Evolutionary conservation across 2,797 vertebrate genomes (phyloP).

Genomic region (Melanotaenia maccullochi): DNA sequence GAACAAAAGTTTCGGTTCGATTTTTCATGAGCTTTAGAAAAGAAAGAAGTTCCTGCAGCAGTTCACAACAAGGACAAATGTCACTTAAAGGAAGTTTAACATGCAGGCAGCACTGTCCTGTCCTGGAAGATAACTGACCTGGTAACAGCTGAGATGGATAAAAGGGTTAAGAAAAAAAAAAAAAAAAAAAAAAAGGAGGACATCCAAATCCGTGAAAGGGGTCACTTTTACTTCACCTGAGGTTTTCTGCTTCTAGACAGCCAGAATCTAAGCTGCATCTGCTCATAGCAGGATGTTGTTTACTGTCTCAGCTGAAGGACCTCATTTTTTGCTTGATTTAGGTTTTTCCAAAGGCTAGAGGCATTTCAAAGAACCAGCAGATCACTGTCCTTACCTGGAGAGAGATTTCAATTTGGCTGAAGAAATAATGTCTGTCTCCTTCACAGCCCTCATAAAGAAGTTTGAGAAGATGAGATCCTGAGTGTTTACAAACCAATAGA

Average conservation of each 20-base stretch:
- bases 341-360: slow-evolving; percentile 48
- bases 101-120: slow-evolving; percentile 35
- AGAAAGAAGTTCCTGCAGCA: slow-evolving; percentile 16
- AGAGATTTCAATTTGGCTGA: slow-evolving; percentile 58
- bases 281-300: neutral
- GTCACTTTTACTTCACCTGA: slow-evolving; percentile 5
- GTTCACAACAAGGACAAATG: slow-evolving; percentile 67
- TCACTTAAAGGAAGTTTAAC: slow-evolving; percentile 64
- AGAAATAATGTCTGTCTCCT: slow-evolving; percentile 61
- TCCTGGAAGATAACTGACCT: slow-evolving; percentile 56
- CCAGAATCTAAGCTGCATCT: slow-evolving; percentile 20
- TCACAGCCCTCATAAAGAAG: slow-evolving; percentile 32
- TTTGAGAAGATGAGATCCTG: neutral
- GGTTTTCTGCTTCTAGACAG: slow-evolving; percentile 32
- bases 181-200: neutral
- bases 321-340: slow-evolving; percentile 32
- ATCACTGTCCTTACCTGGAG: slow-evolving; percentile 47
- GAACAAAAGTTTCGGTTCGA: slow-evolving; percentile 20
- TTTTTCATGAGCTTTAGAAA: slow-evolving; percentile 14
- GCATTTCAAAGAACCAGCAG: slow-evolving; percentile 35
- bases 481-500: slow-evolving; percentile 10
- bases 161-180: slow-evolving; percentile 15
- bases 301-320: neutral
- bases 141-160: slow-evolving; percentile 61
- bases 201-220: slow-evolving; percentile 24